Conservation (phyloP, 2,113 vertebrate species). For the Zonotrichia leucophrys region DNA sequence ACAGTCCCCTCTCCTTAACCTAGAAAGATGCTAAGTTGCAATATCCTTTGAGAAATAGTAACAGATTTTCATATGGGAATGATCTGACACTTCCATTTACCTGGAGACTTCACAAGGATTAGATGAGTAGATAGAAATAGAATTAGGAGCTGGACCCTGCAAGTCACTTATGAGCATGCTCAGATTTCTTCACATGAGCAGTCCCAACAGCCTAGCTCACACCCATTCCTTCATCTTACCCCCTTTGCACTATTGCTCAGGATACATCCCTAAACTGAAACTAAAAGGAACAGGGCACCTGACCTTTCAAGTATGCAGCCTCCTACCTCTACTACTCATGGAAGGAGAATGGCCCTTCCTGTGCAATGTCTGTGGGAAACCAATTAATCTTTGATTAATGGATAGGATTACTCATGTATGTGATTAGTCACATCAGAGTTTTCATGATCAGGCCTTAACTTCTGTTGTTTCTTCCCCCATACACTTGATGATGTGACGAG, state of each 20-base stretch:
- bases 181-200: background rate
- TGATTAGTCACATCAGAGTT: constrained; percentile 6
- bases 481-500: background rate
- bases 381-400: background rate
- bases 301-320: background rate
- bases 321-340: background rate
- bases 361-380: background rate
- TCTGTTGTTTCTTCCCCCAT: background rate
- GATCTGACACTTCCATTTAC: background rate
- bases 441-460: background rate
- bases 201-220: background rate
- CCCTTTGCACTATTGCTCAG: background rate
- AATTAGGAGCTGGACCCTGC: background rate
- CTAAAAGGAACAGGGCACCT: background rate
- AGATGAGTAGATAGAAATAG: background rate
- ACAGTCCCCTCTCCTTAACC: background rate
- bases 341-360: background rate
- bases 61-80: background rate
- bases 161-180: background rate
- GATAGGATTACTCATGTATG: background rate
- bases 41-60: background rate
- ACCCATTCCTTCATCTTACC: background rate
- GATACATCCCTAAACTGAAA: background rate
- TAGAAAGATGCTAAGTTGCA: background rate
- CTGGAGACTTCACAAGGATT: background rate